Evolutionary conservation across 2,113 vertebrate species (phyloP), one percentile per base, ranked within the genome.

Genomic region (Dryoscopus gambensis): DNA sequence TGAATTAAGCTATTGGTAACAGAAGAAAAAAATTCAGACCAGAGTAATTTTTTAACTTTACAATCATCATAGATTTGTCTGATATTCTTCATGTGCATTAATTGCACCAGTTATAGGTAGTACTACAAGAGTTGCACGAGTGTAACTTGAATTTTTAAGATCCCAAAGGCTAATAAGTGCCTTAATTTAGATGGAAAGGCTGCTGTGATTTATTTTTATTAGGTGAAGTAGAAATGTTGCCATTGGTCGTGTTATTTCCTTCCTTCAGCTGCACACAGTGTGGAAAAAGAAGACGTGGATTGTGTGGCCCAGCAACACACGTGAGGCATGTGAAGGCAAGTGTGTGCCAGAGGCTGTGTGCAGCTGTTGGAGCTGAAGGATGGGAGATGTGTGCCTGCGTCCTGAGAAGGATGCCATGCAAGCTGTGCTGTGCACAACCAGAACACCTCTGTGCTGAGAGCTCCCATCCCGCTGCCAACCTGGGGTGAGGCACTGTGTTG

Each of bases 161-260:
- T 92, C 84, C 46, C 30, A 39, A 73, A 73, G 40, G 56, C 94
- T 90, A 93, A 93, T 65, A 93, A 94, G 85, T 59, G 52, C 67
- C 64, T 27, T 76, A 75, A 86, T 89, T 94, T 89, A 87, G 73
- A 70, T 27, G 22, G 71, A 91, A 88, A 59, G 24, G 69, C 76
- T 64, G 62, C 74, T 65, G 69, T 69, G 91, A 71, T 84, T 79
- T 73, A 67, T 75, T 95, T 96, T 91, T 95, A 90, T 93, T 94
- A 82, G 49, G 86, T 95, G 92, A 83, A 91, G 86, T 73, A 4
- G 0, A 75, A 83, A 50, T 49, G 80, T 63, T 84, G 67, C 71
- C 11, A 42, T 44, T 35, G 49, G 39, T 92, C 90, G 56, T 1
- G 6, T 39, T 68, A 47, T 40, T 87, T 79, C 85, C 89, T 87